phyloP scores from a whole-genome alignment of 2,797 vertebrate species.

The Cyprinella venusta region DNA sequence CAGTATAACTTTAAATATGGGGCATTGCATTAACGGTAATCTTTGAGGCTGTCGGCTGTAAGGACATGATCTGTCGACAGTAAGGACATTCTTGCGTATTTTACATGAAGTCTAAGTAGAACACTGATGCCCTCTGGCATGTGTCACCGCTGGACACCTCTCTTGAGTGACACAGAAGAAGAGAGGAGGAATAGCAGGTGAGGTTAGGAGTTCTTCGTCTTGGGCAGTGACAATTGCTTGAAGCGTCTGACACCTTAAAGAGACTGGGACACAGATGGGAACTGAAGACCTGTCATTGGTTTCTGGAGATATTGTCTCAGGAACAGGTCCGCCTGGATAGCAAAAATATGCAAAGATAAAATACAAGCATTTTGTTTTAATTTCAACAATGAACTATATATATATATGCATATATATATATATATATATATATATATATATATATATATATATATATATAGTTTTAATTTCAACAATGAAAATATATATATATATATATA shows the following conservation, averaged over 20 bases:
- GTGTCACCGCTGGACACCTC: slow-evolving; percentile 28
- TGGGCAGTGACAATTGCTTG: slow-evolving; percentile 41
- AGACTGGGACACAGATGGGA: slow-evolving; percentile 32
- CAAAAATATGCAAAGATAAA: not conserved
- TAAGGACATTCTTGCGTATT: slow-evolving; percentile 31
- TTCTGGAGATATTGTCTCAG: slow-evolving; percentile 32
- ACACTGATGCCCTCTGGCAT: slow-evolving; percentile 44
- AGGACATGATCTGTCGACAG: slow-evolving; percentile 3
- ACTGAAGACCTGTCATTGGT: slow-evolving; percentile 40
- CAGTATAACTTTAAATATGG: not conserved
- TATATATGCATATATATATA: not conserved
- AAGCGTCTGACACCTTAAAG: slow-evolving; percentile 44
- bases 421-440: too few relatives aligned
- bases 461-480: too few relatives aligned
- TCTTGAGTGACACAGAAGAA: slow-evolving; percentile 39
- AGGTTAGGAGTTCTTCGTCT: slow-evolving; percentile 37
- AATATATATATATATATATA: too few relatives aligned
- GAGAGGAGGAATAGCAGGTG: slow-evolving; percentile 25
- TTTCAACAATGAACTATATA: too few relatives aligned
- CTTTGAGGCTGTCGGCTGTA: not conserved
- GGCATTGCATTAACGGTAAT: not conserved
- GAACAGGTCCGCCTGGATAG: not conserved
- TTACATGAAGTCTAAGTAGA: slow-evolving; percentile 41
- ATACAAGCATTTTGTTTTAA: not conserved
- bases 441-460: too few relatives aligned